Conservation (phyloP, 2,888 invertebrate genomes). For the Thymelicus sylvestris region DNA sequence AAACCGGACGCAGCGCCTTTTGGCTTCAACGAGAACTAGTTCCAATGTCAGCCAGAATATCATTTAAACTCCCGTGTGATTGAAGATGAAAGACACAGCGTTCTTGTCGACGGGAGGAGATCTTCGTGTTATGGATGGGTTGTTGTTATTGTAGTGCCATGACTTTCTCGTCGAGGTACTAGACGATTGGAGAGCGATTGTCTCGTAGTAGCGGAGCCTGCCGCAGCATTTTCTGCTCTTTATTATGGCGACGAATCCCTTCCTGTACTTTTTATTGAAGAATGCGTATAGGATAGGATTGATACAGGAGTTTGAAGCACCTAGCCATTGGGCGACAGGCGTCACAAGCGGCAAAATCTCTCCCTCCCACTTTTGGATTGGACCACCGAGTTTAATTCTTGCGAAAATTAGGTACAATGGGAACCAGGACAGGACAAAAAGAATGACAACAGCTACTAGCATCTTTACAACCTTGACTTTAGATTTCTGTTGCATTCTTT, state of each 20-base stretch:
- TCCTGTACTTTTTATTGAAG: constrained; percentile 96
- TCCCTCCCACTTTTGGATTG: constrained; percentile 90
- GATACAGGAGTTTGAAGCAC: constrained; percentile 97
- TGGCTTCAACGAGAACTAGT: constrained; percentile 56
- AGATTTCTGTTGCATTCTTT: constrained; percentile 96
- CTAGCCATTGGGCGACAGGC: constrained; percentile 96
- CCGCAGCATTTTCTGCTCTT: constrained; percentile 95
- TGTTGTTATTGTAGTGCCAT: constrained; percentile 91
- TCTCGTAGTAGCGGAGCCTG: constrained; percentile 93
- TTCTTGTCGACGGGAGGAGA: constrained; percentile 81
- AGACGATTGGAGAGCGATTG: constrained; percentile 93
- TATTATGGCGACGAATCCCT: constrained; percentile 94
- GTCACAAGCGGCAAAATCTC: constrained; percentile 91
- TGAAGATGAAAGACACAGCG: constrained; percentile 85
- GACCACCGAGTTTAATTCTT: constrained; percentile 92
- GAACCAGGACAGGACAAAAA: constrained; percentile 97
- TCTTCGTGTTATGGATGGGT: constrained; percentile 84
- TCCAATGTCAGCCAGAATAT: constrained; percentile 42
- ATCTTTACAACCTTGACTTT: constrained; percentile 98
- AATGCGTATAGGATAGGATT: constrained; percentile 97
- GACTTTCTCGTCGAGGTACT: constrained; percentile 94
- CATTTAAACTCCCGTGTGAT: constrained; percentile 89
- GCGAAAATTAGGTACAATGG: constrained; percentile 96
- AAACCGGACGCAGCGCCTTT: constrained; percentile 51
- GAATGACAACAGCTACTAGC: constrained; percentile 95